phyloP scores from a whole-genome alignment of 1,140 invertebrate genomes.

The Melipona quadrifasciata region DNA sequence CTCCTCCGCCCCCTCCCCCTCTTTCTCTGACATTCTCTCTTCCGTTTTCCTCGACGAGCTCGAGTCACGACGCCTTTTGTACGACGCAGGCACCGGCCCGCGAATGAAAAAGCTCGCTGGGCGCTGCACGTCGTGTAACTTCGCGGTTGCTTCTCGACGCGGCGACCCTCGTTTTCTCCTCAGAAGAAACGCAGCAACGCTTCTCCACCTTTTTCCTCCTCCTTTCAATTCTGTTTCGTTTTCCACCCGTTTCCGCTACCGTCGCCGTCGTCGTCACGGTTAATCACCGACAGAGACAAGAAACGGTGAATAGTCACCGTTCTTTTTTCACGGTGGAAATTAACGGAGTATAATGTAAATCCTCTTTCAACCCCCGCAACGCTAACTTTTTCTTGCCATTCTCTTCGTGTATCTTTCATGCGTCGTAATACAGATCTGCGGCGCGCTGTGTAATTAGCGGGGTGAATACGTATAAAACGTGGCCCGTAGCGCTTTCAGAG shows the following conservation, averaged over 20 bases:
- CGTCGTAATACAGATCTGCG: conserved; percentile 30
- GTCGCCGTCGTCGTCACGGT: neutral
- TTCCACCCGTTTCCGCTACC: too few relatives aligned
- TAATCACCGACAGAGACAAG: conserved; percentile 20
- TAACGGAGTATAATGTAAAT: conserved; percentile 34
- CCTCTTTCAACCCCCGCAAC: conserved; percentile 6
- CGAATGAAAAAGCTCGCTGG: conserved; percentile 24
- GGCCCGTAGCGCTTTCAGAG: neutral
- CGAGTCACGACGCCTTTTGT: neutral
- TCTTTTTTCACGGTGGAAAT: conserved; percentile 21
- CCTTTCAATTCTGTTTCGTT: neutral
- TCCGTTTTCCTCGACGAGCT: neutral
- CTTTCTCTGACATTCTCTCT: neutral
- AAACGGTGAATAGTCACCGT: neutral
- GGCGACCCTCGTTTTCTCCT: neutral
- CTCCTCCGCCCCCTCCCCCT: too few relatives aligned
- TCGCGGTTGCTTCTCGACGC: conserved; percentile 14
- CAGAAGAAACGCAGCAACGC: neutral
- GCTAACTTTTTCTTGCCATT: neutral
- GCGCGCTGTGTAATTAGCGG: conserved; percentile 30
- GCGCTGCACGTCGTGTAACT: conserved; percentile 20
- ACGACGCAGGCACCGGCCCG: too few relatives aligned
- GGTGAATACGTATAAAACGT: conserved; percentile 40
- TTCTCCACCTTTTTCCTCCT: neutral
- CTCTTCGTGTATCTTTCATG: conserved; percentile 1